Evolutionary conservation across 2,113 vertebrate genomes (phyloP), one percentile per base, ranked within the genome.

Genomic region (Falco punctatus): DNA sequence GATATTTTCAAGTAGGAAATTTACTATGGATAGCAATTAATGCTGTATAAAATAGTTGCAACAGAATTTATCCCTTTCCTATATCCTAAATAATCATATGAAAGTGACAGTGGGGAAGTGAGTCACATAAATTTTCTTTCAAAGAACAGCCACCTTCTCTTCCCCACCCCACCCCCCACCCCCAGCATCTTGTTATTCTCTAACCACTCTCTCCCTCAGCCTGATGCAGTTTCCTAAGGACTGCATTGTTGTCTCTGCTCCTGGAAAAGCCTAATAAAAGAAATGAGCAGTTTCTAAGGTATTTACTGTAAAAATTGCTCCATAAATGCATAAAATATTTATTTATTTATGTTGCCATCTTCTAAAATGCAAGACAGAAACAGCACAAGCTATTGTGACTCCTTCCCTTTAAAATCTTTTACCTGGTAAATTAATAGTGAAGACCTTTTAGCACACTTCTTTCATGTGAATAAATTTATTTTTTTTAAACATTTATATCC

Each of bases 381-480:
- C 42, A 79, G 13, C 28, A 84, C 44, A 74, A 71, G 33, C 27
- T 72, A 54, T 83, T 81, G 15, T 80, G 77, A 80, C 13, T 69
- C 27, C 21, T 85, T 86, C 54, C 42, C 35, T 48, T 82, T 83
- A 85, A 82, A 93, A 66, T 40, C 32, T 54, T 88, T 84, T 77
- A 59, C 58, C 85, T 82, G 6, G 5, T 22, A 96, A 95, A 95
- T 81, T 66, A 87, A 83, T 48, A 69, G 48, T 13, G 35, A 82
- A 81, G 73, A 70, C 10, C 30, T 66, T 49, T 95, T 74, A 59
- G 52, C 30, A 30, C 48, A 24, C 6, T 22, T 84, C 66, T 79
- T 95, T 91, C 59, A 78, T 64, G 48, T 52, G 21, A 91, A 40
- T 73, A 81, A 89, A 81, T 81, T 94, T 87, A 72, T 89, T 95